Conservation (phyloP, 2,797 vertebrate genomes). For the Macrochelys suwanniensis region DNA sequence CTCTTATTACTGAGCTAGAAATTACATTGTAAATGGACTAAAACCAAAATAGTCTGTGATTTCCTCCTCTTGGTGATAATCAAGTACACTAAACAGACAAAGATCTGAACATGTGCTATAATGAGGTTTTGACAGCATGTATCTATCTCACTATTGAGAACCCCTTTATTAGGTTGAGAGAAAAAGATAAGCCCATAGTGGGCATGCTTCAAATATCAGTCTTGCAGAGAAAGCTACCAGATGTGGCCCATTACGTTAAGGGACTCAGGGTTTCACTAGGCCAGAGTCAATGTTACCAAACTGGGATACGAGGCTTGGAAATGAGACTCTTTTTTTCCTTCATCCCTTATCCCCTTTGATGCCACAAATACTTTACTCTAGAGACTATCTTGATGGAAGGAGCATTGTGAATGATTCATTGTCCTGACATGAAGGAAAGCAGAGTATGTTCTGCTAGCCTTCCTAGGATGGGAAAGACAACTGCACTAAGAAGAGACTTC, state of each 20-base stretch:
- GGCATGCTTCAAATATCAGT: background rate
- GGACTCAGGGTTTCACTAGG: background rate
- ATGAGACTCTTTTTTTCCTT: background rate
- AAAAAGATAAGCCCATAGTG: background rate
- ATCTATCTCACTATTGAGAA: background rate
- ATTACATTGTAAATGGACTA: background rate
- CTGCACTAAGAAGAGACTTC: background rate
- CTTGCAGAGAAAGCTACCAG: background rate
- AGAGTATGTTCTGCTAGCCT: background rate
- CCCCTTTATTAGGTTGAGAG: background rate
- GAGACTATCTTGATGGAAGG: background rate
- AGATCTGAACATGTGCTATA: background rate
- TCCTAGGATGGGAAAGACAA: background rate
- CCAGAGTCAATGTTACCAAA: background rate
- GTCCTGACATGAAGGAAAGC: background rate
- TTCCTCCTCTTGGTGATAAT: background rate
- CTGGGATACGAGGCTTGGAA: background rate
- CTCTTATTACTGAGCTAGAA: background rate
- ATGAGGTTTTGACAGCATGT: rapidly evolving
- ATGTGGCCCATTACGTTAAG: background rate
- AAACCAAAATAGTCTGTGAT: constrained; percentile 17
- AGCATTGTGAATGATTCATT: background rate
- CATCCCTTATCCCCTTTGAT: background rate
- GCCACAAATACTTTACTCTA: background rate
- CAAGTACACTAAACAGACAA: background rate